These are phyloP conservation scores for Cabera pusaria DNA, from an alignment of 2,888 invertebrate species.

Conservation along the genomic window DNA sequence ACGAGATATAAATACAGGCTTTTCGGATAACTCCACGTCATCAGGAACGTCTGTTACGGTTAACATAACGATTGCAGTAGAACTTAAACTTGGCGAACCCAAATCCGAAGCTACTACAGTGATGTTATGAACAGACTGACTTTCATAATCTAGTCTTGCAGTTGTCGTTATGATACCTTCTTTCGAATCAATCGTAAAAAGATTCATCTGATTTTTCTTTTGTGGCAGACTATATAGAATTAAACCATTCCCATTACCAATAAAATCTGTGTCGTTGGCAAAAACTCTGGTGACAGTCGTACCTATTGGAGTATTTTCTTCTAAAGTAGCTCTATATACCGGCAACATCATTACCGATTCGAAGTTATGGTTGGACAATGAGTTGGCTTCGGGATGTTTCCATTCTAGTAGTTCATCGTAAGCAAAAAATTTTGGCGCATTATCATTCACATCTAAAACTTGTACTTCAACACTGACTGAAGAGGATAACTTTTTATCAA, in stretches of 20 bases:
- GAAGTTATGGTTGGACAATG: constrained; percentile 76
- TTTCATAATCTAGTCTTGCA: constrained; percentile 88
- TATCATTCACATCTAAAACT: constrained; percentile 93
- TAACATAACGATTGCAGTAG: constrained; percentile 88
- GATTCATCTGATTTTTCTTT: constrained; percentile 83
- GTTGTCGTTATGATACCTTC: constrained; percentile 92
- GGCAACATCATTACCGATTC: constrained; percentile 84
- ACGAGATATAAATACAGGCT: constrained; percentile 84
- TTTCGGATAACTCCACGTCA: constrained; percentile 71
- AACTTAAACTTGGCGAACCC: constrained; percentile 91
- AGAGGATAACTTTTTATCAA: constrained; percentile 84
- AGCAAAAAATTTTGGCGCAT: constrained; percentile 90
- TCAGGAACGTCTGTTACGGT: constrained; percentile 87
- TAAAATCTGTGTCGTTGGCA: constrained; percentile 93
- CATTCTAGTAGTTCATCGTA: constrained; percentile 86
- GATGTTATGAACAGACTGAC: constrained; percentile 86
- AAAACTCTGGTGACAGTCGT: constrained; percentile 88
- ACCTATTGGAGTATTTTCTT: constrained; percentile 90
- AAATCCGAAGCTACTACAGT: constrained; percentile 93
- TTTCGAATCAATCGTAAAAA: constrained; percentile 92
- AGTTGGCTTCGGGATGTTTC: constrained; percentile 73
- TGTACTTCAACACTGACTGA: constrained; percentile 91
- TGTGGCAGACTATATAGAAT: constrained; percentile 90
- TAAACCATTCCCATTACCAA: constrained; percentile 93
- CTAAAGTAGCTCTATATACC: constrained; percentile 89